Conservation (phyloP, 2,113 vertebrate species). For the Symphodus melops region DNA sequence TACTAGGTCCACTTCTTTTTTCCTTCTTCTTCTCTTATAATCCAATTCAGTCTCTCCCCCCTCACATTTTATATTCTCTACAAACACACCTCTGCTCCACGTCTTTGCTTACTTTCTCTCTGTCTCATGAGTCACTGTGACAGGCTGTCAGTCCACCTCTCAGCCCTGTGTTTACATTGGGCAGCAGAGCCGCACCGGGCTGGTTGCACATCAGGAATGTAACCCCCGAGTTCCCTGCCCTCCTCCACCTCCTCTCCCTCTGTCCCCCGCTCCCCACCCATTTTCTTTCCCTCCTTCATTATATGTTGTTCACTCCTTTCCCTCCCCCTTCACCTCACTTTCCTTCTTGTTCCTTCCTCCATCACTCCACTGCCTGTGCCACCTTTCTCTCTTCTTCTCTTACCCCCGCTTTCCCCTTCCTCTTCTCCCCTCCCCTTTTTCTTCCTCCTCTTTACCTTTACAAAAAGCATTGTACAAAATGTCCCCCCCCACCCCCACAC, state of each 20-base stretch:
- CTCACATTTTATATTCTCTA: not conserved
- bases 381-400: slow-evolving; percentile 33
- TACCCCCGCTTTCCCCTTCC: not conserved
- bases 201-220: slow-evolving; percentile 78
- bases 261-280: slow-evolving; percentile 13
- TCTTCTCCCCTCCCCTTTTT: slow-evolving; percentile 29
- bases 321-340: not conserved
- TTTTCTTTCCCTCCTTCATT: slow-evolving; percentile 21
- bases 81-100: slow-evolving; percentile 8
- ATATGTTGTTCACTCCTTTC: not conserved
- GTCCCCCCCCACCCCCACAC: slow-evolving; percentile 26
- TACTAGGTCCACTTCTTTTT: not conserved
- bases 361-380: slow-evolving; percentile 28
- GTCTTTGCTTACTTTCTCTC: not conserved
- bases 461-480: slow-evolving; percentile 53
- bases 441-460: slow-evolving; percentile 59
- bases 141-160: slow-evolving; percentile 63
- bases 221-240: slow-evolving; percentile 57
- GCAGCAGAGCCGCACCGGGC: slow-evolving; percentile 67
- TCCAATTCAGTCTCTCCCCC: not conserved
- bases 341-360: slow-evolving; percentile 35
- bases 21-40: not conserved
- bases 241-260: slow-evolving; percentile 14
- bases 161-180: slow-evolving; percentile 72
- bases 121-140: slow-evolving; percentile 54